Evolutionary conservation across 2,797 vertebrate genomes (phyloP).

Genomic region (Lepus townsendii): DNA sequence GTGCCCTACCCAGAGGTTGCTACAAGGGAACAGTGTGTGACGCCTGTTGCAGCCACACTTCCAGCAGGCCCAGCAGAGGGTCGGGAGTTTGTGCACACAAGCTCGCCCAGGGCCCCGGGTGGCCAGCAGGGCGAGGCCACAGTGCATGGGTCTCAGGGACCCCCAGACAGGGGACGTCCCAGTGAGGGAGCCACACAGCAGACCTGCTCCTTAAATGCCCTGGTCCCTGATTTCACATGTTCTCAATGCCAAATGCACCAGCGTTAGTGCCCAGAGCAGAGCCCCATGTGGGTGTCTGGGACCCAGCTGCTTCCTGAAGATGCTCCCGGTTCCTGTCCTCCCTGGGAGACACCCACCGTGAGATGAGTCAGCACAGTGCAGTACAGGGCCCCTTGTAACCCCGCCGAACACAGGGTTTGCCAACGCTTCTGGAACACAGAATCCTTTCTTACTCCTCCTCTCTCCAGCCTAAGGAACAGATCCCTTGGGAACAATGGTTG

Average conservation of each 20-base stretch:
- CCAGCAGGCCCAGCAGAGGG: background rate
- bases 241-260: background rate
- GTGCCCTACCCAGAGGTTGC: background rate
- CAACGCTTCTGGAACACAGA: conserved; percentile 1
- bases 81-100: background rate
- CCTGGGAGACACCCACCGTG: background rate
- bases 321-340: background rate
- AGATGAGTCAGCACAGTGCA: background rate
- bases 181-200: background rate
- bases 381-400: background rate
- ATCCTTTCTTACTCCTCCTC: background rate
- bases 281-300: background rate
- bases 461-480: background rate
- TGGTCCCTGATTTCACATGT: background rate
- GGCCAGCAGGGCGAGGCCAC: background rate
- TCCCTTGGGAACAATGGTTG: background rate
- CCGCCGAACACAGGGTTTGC: background rate
- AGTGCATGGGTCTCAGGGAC: background rate
- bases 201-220: background rate
- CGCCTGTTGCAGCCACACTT: too few relatives aligned
- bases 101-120: background rate
- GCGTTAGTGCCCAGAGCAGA: background rate
- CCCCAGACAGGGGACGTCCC: background rate
- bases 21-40: background rate
- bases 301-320: background rate